Evolutionary conservation across 2,797 vertebrate genomes (phyloP).

Genomic region (Morus bassanus): DNA sequence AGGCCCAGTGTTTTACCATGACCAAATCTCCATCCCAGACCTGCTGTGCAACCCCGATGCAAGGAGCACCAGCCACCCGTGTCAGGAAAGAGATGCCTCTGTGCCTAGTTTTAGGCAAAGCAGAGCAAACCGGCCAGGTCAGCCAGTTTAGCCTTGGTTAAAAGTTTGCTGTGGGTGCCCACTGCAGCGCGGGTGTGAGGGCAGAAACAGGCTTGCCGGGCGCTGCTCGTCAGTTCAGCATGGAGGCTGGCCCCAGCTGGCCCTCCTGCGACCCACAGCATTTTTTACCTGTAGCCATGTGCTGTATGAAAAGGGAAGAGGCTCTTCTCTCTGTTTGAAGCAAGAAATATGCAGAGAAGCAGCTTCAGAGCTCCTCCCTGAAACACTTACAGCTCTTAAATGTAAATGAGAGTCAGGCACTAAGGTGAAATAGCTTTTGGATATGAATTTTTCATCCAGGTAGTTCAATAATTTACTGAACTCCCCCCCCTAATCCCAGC

Average conservation of each 20-base stretch:
- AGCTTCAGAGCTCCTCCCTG: neutral
- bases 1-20: rapidly evolving
- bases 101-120: neutral
- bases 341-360: neutral
- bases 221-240: rapidly evolving
- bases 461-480: neutral
- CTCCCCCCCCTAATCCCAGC: neutral
- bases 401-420: neutral
- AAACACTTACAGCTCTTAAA: neutral
- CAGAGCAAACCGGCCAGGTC: neutral
- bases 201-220: neutral
- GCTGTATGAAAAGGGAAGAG: neutral
- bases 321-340: neutral
- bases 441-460: constrained; percentile 2
- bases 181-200: rapidly evolving
- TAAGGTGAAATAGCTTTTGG: neutral
- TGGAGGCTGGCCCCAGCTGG: neutral
- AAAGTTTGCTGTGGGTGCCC: neutral
- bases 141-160: neutral
- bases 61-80: rapidly evolving
- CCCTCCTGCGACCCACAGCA: neutral
- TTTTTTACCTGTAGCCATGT: neutral
- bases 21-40: neutral
- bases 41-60: rapidly evolving
- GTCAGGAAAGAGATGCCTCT: neutral